Evolutionary conservation across 2,888 invertebrate genomes (phyloP).

Genomic region (Bombyx huttoni): DNA sequence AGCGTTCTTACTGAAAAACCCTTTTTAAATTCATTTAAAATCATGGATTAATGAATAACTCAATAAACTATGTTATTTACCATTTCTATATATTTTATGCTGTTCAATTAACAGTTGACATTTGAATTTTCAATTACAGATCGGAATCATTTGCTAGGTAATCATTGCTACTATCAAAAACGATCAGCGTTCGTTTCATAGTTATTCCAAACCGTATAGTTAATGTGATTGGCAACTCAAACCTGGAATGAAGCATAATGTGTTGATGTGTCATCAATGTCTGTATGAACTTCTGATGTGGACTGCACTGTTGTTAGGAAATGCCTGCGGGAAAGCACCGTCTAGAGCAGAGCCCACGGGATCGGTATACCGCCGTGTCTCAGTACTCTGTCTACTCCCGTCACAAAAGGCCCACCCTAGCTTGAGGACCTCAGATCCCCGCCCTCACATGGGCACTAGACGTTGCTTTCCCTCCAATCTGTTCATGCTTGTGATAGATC

Average conservation of each 20-base stretch:
- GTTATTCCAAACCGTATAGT: conserved; percentile 51
- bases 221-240: conserved; percentile 32
- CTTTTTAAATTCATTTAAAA: too few relatives aligned
- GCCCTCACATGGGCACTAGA: not conserved
- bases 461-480: conserved; percentile 9
- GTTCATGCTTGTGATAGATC: conserved; percentile 57
- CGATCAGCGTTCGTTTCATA: conserved; percentile 36
- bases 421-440: too few relatives aligned
- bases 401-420: too few relatives aligned
- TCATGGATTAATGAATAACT: too few relatives aligned
- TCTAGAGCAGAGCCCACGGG: not conserved
- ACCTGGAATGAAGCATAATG: conserved; percentile 26
- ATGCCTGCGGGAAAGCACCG: not conserved
- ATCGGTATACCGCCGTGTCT: too few relatives aligned
- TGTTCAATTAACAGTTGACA: conserved; percentile 9
- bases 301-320: conserved; percentile 22
- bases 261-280: not conserved
- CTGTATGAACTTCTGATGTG: not conserved
- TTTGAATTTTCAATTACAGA: conserved; percentile 70
- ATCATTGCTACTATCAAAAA: conserved; percentile 49
- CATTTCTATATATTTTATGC: not conserved
- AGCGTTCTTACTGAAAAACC: conserved; percentile 53
- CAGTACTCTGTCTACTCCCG: too few relatives aligned
- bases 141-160: conserved; percentile 74
- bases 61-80: not conserved